These are phyloP conservation scores for Montipora capricornis DNA, from an alignment of 64 coral and sea anemone species.

Conservation along the genomic window DNA sequence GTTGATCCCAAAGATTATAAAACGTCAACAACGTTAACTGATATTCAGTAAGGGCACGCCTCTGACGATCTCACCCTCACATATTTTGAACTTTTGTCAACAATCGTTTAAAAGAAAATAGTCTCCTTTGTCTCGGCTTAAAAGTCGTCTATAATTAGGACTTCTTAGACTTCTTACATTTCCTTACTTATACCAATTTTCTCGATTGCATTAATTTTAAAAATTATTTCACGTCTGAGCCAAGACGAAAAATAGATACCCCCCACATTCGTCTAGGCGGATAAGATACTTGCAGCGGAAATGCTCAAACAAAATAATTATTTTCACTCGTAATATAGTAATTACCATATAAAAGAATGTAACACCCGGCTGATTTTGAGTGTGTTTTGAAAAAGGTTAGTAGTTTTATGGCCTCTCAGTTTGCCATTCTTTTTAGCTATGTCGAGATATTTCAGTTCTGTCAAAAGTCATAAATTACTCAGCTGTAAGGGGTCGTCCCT, in stretches of 20 bases:
- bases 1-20: neutral
- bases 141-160: neutral
- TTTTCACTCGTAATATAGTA: neutral
- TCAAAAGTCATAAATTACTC: too few species aligned
- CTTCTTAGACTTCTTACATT: too few species aligned
- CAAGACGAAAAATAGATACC: neutral
- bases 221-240: neutral
- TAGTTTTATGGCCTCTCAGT: neutral
- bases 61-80: neutral
- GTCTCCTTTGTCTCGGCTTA: neutral
- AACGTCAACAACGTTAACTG: neutral
- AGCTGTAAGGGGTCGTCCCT: too few species aligned
- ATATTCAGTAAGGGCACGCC: neutral
- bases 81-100: neutral
- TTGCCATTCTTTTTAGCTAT: too few species aligned
- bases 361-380: neutral
- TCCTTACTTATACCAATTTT: too few species aligned
- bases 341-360: neutral
- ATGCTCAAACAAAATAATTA: neutral
- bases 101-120: neutral
- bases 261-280: neutral
- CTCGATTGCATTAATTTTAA: neutral
- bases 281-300: neutral
- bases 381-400: neutral
- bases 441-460: too few species aligned